A percentile compares a stretch with the other conserved stretches of the same genome.
These are phyloP conservation scores for Cyprinodon diabolis DNA, from an alignment of 2,797 vertebrate genomes.

Conservation along the genomic window DNA sequence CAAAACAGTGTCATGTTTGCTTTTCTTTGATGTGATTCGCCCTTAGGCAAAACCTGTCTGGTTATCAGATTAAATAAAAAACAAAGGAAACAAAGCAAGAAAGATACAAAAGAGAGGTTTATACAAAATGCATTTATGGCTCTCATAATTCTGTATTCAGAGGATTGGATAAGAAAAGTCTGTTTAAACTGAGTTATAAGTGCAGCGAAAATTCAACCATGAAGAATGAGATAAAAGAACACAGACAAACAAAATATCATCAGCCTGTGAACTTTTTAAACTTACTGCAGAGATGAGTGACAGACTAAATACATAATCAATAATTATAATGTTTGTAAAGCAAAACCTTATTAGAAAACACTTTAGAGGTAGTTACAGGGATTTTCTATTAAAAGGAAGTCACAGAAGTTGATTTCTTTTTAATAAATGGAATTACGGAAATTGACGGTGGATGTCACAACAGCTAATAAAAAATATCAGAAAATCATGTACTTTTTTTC, in stretches of 20 bases:
- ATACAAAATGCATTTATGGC: not conserved
- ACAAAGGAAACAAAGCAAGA: constrained; percentile 3
- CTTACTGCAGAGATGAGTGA: not conserved
- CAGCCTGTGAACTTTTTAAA: not conserved
- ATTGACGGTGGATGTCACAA: not conserved
- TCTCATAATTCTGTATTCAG: not conserved
- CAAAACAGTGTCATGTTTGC: constrained; percentile 2
- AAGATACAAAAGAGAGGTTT: not conserved
- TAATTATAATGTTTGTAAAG: not conserved
- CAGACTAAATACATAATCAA: too few species aligned
- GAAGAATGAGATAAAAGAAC: not conserved
- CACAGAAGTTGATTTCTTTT: not conserved
- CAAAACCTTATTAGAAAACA: not conserved
- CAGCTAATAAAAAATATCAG: not conserved
- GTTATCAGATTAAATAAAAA: constrained; percentile 12
- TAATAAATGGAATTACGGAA: too few species aligned
- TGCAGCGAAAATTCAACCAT: not conserved
- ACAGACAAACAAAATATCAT: not conserved
- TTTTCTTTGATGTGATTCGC: constrained; percentile 4
- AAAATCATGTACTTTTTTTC: not conserved
- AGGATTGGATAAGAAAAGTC: not conserved
- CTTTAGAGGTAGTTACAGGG: too few species aligned
- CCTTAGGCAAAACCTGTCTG: not conserved
- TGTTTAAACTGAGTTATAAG: not conserved
- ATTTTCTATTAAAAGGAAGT: too few species aligned